Evolutionary conservation across 2,113 vertebrate species (phyloP), one percentile per base, ranked within the genome.

Genomic region (Forbesichthys agassizii): DNA sequence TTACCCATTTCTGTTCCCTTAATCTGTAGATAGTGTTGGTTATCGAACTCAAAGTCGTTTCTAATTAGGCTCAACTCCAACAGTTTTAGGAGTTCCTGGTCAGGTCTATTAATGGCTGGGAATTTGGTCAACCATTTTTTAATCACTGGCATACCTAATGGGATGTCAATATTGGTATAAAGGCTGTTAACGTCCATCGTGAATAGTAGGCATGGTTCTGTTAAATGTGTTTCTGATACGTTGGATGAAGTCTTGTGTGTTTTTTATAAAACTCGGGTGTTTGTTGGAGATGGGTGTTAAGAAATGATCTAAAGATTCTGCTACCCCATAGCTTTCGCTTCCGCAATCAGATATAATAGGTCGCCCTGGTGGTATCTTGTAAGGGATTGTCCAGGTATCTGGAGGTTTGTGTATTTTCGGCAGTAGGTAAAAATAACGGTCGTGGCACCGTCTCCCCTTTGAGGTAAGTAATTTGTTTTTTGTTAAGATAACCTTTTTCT

Each of bases 1-100:
- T 77, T 71, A 18, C 68, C 63, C 74, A 77, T 65, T 0, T 33
- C 68, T 5, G 48, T 53, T 1, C 67, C 67, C 12, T 61, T 60
- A 1, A 52, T 42, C 18, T 69, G 56, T 12, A 62, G 13, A 10
- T 36, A 70, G 4, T 3, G 8, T 53, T 70, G 0, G 0, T 27
- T 14, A 13, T 70, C 20, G 10, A 70, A 70, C 13, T 62, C 48
- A 55, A 72, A 72, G 46, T 73, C 55, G 36, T 73, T 59, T 1
- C 11, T 8, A 0, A 9, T 53, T 0, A 70, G 68, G 2, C n/a
- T 9, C 0, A 62, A 11, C 0, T 46, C 7, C 1, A 70, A 12
- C 0, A 61, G 49, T 7, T 62, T 13, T 10, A 70, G 2, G 9
- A 70, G 36, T 11, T 51, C 10, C 11, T 27, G 0, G 13, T 48